Base-by-base conservation (phyloP, 1,140 invertebrate genomes). In the Sogatella furcifera region DNA sequence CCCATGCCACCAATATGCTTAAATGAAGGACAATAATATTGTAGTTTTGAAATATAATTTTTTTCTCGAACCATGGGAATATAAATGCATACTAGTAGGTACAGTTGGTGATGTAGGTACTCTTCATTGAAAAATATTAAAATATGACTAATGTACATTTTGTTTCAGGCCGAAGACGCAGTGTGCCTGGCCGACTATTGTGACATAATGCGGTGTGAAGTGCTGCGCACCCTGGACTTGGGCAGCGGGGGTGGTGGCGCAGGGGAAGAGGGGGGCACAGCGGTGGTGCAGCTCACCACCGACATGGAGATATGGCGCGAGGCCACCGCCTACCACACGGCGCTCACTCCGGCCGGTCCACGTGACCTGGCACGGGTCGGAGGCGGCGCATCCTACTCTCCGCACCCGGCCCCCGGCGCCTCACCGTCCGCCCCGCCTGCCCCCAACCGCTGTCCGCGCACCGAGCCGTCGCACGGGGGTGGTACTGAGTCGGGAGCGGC, bases 121-220 rank as follows among this genome's bases (percentile, higher is more conserved):
- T n/a, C n/a, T n/a, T n/a, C n/a, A n/a, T n/a, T n/a, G n/a, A n/a
- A n/a, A n/a, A n/a, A n/a, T n/a, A n/a, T n/a, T n/a, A n/a, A n/a
- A n/a, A n/a, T n/a, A n/a, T n/a, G n/a, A n/a, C n/a, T n/a, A n/a
- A n/a, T n/a, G n/a, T n/a, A n/a, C n/a, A n/a, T n/a, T n/a, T n/a
- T n/a, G n/a, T n/a, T n/a, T 2, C 24, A 95, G 90, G 88, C 84
- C 42, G 88, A 92, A 75, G 90, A 94, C 71, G 85, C 90, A 53
- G 85, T 95, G 65, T 96, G 93, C 72, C 77, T 95, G 63, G 89
- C 91, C 44, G 91, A 95, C 71, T 95, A 89, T 71, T 97, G 93
- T 79, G 92, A 96, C 75, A 90, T 96, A 64, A 93, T 95, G 84
- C 81, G 94, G 62, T 97, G 92, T 75, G 89, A 95, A 70, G 89